phyloP scores from a whole-genome alignment of 35 echinoderm and acorn worm species.

The Diadema setosum region DNA sequence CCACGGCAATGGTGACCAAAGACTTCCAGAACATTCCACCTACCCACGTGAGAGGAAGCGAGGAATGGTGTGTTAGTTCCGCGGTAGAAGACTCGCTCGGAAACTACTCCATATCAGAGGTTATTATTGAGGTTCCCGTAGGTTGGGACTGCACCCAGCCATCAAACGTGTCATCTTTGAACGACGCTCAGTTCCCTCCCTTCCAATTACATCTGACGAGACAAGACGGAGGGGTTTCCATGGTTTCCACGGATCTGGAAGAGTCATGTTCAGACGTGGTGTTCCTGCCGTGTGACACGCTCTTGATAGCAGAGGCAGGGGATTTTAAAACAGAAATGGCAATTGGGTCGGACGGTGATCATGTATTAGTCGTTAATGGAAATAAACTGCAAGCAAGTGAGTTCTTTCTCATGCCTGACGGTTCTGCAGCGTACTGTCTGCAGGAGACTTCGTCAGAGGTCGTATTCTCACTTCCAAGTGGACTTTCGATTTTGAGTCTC shows the following conservation, averaged over 20 bases:
- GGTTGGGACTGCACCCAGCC: background rate
- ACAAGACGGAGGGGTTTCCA: background rate
- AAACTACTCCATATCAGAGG: too few species aligned
- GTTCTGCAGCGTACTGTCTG: background rate
- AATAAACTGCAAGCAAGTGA: background rate
- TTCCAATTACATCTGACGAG: background rate
- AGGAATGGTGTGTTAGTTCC: too few species aligned
- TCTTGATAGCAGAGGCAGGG: background rate
- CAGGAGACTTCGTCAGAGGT: background rate
- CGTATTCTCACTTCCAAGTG: background rate
- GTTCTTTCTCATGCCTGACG: background rate
- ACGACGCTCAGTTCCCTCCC: background rate
- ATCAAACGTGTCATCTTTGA: background rate
- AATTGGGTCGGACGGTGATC: background rate
- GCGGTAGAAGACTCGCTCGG: too few species aligned
- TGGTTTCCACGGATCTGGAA: background rate
- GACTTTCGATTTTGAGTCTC: background rate
- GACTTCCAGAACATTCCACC: too few species aligned
- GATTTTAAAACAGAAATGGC: background rate
- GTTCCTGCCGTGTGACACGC: background rate
- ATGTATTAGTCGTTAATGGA: background rate
- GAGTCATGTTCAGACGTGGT: background rate
- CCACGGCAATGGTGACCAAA: too few species aligned
- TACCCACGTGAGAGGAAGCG: too few species aligned
- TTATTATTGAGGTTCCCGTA: background rate